Percentiles rank a stretch among this genome's conserved stretches.
These are phyloP conservation scores for Irena cyanogastra DNA, from an alignment of 2,113 vertebrate genomes.

Conservation along the genomic window DNA sequence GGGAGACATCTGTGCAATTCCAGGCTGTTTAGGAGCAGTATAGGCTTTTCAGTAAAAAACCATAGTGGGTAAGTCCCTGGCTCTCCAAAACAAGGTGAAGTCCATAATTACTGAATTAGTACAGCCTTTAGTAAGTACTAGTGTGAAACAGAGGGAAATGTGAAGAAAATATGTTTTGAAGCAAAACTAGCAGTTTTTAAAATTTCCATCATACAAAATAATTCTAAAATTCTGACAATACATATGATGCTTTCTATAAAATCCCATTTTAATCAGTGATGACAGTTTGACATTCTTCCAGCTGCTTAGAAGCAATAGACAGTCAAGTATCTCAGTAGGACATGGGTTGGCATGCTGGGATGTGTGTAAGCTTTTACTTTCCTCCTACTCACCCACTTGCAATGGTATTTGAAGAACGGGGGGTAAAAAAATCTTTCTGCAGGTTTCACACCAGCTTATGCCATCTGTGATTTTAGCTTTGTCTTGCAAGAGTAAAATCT, in stretches of 20 bases:
- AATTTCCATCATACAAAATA: not conserved
- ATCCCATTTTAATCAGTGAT: slow-evolving; percentile 76
- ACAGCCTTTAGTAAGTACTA: not conserved
- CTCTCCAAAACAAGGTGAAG: not conserved
- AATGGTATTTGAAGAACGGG: slow-evolving; percentile 5
- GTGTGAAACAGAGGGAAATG: not conserved
- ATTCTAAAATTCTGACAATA: slow-evolving; percentile 56
- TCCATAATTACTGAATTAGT: not conserved
- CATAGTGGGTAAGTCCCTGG: not conserved
- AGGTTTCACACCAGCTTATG: slow-evolving; percentile 20
- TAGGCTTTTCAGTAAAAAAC: not conserved
- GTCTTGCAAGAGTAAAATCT: slow-evolving; percentile 42
- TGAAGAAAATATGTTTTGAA: not conserved
- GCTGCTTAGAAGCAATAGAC: slow-evolving; percentile 69
- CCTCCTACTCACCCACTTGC: not conserved
- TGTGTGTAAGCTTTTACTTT: slow-evolving; percentile 61
- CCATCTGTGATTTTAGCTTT: slow-evolving; percentile 39
- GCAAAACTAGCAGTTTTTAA: not conserved
- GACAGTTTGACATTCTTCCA: slow-evolving; percentile 76
- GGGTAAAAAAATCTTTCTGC: not conserved
- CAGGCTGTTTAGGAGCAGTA: not conserved
- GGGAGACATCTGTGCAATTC: not conserved
- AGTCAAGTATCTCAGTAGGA: slow-evolving; percentile 70
- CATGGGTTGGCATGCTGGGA: slow-evolving; percentile 70
- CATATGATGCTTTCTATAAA: slow-evolving; percentile 64